A percentile compares a stretch with the other conserved stretches of the same genome.
phyloP scores from a whole-genome alignment of 2,797 vertebrate genomes.

The Phalanger gymnotis region DNA sequence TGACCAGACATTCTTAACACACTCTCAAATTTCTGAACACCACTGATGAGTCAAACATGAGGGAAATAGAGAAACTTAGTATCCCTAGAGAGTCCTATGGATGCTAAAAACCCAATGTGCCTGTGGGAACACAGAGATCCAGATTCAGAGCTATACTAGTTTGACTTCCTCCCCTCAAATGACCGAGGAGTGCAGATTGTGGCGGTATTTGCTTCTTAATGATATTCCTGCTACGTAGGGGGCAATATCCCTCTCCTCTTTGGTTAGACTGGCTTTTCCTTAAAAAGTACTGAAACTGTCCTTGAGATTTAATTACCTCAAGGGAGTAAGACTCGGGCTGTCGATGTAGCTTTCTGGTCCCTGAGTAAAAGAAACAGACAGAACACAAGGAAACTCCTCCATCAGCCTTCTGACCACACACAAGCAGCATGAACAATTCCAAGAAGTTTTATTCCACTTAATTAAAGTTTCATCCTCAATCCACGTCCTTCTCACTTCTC shows the following conservation, averaged over 20 bases:
- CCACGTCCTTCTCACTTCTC: neutral
- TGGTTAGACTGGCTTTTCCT: neutral
- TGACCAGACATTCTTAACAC: neutral
- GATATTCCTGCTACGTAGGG: neutral
- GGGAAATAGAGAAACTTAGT: neutral
- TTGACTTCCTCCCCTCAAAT: neutral
- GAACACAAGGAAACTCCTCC: neutral
- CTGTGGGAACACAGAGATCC: slow-evolving; percentile 1
- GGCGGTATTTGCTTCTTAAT: neutral
- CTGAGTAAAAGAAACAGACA: neutral
- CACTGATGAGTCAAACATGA: slow-evolving; percentile 14
- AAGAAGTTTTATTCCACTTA: neutral
- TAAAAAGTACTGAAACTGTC: neutral
- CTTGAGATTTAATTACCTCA: neutral
- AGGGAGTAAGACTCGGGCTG: neutral
- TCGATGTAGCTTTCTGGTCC: neutral
- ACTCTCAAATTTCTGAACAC: neutral
- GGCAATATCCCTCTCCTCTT: neutral
- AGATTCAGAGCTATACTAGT: neutral
- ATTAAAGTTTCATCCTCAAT: neutral
- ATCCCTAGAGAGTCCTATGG: neutral
- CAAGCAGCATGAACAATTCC: neutral
- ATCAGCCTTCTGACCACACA: neutral
- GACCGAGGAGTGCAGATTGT: neutral
- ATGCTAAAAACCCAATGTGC: neutral